Conservation (phyloP, 1,140 invertebrate genomes). For the Pogonomyrmex californicus region DNA sequence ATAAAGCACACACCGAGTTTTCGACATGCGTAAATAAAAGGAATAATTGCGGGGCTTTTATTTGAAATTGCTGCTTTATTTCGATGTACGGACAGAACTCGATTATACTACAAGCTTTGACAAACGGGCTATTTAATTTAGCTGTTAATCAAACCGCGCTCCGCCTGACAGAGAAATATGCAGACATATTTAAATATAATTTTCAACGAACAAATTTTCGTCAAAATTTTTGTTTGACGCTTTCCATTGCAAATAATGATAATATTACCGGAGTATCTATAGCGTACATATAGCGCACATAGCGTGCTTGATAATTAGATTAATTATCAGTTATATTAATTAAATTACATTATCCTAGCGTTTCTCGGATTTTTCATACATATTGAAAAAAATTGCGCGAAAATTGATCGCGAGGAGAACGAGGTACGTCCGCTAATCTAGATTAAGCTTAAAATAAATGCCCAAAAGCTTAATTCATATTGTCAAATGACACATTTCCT, state of each 20-base stretch:
- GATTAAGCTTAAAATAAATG: conserved; percentile 30
- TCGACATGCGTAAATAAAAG: conserved; percentile 15
- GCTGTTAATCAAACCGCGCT: conserved; percentile 23
- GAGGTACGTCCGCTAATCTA: not conserved
- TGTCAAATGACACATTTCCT: not conserved
- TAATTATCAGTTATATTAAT: conserved; percentile 20
- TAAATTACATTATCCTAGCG: not conserved
- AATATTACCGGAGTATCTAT: not conserved
- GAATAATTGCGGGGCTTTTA: not conserved
- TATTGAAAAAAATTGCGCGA: not conserved
- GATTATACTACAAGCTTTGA: conserved; percentile 23
- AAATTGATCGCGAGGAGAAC: not conserved
- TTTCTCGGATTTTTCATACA: not conserved
- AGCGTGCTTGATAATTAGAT: not conserved
- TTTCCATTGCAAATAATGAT: not conserved
- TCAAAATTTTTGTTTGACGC: not conserved
- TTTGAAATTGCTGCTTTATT: conserved; percentile 29
- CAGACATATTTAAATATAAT: conserved; percentile 27
- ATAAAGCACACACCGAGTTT: not conserved
- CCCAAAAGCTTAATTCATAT: not conserved
- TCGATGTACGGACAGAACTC: not conserved
- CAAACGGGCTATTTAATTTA: conserved; percentile 44
- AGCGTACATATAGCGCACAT: not conserved
- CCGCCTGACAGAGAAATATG: not conserved
- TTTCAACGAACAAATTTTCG: conserved; percentile 18